A percentile compares a stretch with the other conserved stretches of the same genome.
Conservation (phyloP, 2,113 vertebrate species). For the Odontophorus gujanensis region DNA sequence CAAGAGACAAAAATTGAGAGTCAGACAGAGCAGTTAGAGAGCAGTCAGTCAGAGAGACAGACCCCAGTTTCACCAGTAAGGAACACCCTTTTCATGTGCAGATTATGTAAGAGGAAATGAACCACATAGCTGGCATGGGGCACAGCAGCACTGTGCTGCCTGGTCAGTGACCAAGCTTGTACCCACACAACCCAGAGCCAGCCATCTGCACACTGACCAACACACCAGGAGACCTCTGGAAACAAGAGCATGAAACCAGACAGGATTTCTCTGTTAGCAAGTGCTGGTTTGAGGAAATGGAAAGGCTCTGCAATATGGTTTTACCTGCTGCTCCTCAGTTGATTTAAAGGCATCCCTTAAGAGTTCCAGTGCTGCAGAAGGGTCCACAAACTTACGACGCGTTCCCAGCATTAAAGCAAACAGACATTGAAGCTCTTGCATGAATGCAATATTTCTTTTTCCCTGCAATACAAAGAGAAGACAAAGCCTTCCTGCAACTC, state of each 20-base stretch:
- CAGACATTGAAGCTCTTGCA: slow-evolving; percentile 95
- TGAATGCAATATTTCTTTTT: slow-evolving; percentile 94
- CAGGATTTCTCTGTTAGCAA: fast-evolving
- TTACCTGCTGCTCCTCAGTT: slow-evolving; percentile 94
- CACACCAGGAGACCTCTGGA: neutral
- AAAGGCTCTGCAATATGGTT: fast-evolving
- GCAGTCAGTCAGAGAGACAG: no score
- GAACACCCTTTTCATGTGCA: neutral
- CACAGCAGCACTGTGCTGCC: neutral
- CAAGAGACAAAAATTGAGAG: neutral
- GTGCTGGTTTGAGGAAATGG: neutral
- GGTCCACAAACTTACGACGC: slow-evolving; percentile 91
- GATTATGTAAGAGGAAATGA: neutral
- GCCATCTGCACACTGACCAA: neutral
- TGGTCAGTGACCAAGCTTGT: neutral
- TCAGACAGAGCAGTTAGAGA: neutral
- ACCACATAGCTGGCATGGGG: neutral
- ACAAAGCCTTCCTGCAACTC: neutral
- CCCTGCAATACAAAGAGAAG: slow-evolving; percentile 77
- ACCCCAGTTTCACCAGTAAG: neutral
- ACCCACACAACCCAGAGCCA: neutral
- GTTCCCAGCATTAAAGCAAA: slow-evolving; percentile 96
- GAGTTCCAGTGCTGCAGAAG: slow-evolving; percentile 90
- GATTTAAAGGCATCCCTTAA: slow-evolving; percentile 91
- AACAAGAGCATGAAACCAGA: neutral